These are phyloP conservation scores for Matsumyia berberina DNA, from an alignment of 2,888 invertebrate genomes.

Conservation along the genomic window DNA sequence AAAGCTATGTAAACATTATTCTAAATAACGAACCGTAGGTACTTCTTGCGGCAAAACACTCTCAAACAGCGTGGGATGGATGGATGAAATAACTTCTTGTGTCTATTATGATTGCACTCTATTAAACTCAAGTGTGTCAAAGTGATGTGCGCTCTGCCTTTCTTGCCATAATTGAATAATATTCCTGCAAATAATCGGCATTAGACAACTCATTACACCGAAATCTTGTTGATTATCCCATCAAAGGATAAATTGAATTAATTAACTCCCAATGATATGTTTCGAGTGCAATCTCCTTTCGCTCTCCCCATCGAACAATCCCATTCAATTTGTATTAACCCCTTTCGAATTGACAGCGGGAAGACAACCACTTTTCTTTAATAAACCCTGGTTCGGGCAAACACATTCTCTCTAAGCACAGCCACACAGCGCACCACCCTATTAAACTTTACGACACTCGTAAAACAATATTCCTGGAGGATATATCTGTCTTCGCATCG, in stretches of 20 bases:
- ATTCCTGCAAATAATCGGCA: background rate
- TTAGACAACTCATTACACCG: slow-evolving; percentile 10
- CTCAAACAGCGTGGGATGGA: too few species aligned
- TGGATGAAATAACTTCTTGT: background rate
- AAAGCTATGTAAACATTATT: too few species aligned
- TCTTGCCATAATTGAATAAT: background rate
- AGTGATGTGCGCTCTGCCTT: background rate
- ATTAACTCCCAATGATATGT: slow-evolving; percentile 48
- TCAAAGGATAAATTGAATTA: slow-evolving; percentile 59
- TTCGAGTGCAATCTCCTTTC: slow-evolving; percentile 38
- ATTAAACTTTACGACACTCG: slow-evolving; percentile 71
- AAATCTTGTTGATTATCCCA: slow-evolving; percentile 47
- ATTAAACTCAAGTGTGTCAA: background rate
- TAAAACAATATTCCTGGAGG: slow-evolving; percentile 66
- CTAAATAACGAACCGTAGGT: too few species aligned
- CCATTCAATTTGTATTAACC: slow-evolving; percentile 15
- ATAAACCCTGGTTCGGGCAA: slow-evolving; percentile 56
- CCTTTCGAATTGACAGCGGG: background rate
- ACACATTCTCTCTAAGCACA: slow-evolving; percentile 16
- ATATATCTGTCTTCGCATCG: slow-evolving; percentile 39
- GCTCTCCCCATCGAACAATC: background rate
- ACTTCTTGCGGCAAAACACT: too few species aligned
- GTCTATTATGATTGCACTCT: slow-evolving; percentile 21
- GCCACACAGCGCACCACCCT: slow-evolving; percentile 23
- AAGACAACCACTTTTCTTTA: slow-evolving; percentile 65